Evolutionary conservation across 2,113 vertebrate genomes (phyloP), one percentile per base, ranked within the genome.

Genomic region (Ploceus nigricollis): DNA sequence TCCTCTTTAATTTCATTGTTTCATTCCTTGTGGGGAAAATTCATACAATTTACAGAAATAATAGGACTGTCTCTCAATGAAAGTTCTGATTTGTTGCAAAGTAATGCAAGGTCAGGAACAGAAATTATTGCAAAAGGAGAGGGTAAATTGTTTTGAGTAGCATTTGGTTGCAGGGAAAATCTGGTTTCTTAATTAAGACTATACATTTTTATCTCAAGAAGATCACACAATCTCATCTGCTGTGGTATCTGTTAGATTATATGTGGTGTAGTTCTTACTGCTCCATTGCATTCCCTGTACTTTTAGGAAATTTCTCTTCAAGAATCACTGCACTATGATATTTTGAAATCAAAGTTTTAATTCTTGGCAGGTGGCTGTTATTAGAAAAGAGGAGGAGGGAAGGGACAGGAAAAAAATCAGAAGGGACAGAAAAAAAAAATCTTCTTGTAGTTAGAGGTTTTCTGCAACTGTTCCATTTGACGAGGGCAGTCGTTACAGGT

Each of bases 281-380:
- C 42, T 95, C 82, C 57, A 35, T 68, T 53, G 50, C 61, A 68
- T 53, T 82, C 53, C 51, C 23, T 30, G 94, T 87, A 44, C 57
- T 91, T 96, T 96, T 42, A 79, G 15, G 33, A 86, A 77, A 87
- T 96, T 72, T 95, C 76, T 80, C 37, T 90, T 82, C 80, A 82
- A 50, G 64, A 54, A 48, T 95, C 81, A 65, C 73, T 96, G 80
- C 60, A 35, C 73, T 96, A 20, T 93, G 95, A 76, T 94, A 92
- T 89, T 96, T 96, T 68, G 56, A 96, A 97, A 90, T 94, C 60
- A 57, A 94, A 92, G 68, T 92, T 97, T 94, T 95, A 94, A 95
- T 97, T 97, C 90, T 70, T 61, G 85, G 73, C 87, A 97, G 57
- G 93, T 97, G 76, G 65, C 82, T 95, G 51, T 81, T 95, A 93